Evolutionary conservation across 2,888 invertebrate species (phyloP), one percentile per base, ranked within the genome.

Genomic region (Epistrophe grossulariae): DNA sequence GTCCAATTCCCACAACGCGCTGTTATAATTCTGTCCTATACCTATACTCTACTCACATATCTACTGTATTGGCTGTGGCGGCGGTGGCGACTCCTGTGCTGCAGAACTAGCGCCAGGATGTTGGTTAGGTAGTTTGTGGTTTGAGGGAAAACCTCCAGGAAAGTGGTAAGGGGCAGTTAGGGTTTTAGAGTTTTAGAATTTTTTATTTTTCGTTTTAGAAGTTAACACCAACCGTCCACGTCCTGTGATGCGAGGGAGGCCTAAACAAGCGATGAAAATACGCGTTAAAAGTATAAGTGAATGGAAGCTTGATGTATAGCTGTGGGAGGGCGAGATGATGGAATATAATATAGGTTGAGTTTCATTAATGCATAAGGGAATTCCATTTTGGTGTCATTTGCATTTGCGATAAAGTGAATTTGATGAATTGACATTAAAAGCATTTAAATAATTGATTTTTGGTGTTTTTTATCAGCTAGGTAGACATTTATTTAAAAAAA

Each of bases 1-100:
- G 83, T 87, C 87, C 72, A 76, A 83, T 83, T 87, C 87, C 87
- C 87, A 87, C 87, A 87, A 87, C 83, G 79, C 87, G 82, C 79
- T 79, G 70, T 79, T 62, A 31, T 31, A 24, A 82, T 78, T 19
- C 50, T 68, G 35, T 68, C 50, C 62, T 15, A 15, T 15, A 24
- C 71, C 31, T 31, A n/a, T 31, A 4, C 24, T 24, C 1, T 24
- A 24, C 24, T 3, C 3, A 24, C 3, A 60, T 31, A 72, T 71
- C 43, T 70, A 45, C 31, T 45, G 64, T 79, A 78, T 79, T 78
- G 82, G 84, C 72, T 76, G 59, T 59, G 45, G 59, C 35, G 71
- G 35, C 17, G 43, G 40, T 50, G 45, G 43, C 13, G 45, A 45
- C 55, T 77, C 57, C 52, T 68, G 24, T 24, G 8, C 57, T 59